A percentile compares a stretch with the other conserved stretches of the same genome.
Evolutionary conservation across 2,113 vertebrate species (phyloP).

Genomic region (Oxygymnocypris stewartii): DNA sequence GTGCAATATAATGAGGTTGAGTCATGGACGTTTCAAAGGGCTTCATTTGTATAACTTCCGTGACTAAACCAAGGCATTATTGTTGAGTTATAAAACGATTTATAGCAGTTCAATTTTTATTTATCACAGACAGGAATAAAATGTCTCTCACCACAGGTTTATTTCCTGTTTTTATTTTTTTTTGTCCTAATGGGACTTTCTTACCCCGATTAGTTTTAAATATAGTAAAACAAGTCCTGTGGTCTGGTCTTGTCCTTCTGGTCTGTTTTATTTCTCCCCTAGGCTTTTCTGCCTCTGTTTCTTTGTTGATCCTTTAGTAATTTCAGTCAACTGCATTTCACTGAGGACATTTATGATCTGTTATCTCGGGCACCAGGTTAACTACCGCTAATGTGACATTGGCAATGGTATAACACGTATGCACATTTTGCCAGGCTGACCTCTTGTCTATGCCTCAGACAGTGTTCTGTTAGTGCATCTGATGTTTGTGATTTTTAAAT

Average conservation of each 20-base stretch:
- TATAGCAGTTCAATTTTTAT: conserved; percentile 9
- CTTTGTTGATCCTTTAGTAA: not conserved
- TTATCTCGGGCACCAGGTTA: conserved; percentile 40
- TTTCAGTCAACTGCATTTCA: conserved; percentile 17
- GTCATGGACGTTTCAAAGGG: conserved; percentile 18
- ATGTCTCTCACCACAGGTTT: not conserved
- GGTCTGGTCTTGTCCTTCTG: not conserved
- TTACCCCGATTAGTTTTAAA: not conserved
- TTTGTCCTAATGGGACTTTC: not conserved
- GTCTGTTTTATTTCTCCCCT: not conserved
- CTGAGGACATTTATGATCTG: conserved; percentile 7
- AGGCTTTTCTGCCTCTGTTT: not conserved
- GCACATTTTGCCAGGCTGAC: conserved; percentile 14
- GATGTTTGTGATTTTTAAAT: conserved; percentile 36
- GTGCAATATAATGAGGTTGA: conserved; percentile 39
- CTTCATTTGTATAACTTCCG: not conserved
- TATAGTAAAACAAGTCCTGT: not conserved
- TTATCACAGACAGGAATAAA: not conserved
- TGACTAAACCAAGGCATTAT: conserved; percentile 33
- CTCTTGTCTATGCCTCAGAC: conserved; percentile 2
- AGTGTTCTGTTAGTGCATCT: conserved; percentile 41
- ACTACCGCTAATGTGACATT: conserved; percentile 24
- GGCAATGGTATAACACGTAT: conserved; percentile 21
- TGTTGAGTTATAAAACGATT: conserved; percentile 15
- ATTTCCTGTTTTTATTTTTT: not conserved